phyloP scores from a whole-genome alignment of 2,797 vertebrate species.

The Gymnodraco acuticeps region DNA sequence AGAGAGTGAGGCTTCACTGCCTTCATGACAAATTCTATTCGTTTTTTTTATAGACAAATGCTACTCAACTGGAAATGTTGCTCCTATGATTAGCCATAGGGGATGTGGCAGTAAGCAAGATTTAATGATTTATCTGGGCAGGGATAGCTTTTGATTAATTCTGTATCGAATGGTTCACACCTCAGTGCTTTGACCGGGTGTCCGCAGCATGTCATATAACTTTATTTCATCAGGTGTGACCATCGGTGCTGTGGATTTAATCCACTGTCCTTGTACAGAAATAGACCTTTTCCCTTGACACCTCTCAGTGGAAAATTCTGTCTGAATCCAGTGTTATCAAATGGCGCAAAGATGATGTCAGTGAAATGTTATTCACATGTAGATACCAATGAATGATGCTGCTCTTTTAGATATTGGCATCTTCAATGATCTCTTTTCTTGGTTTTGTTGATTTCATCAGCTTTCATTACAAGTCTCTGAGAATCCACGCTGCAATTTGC shows the following conservation, averaged over 20 bases:
- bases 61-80: slow-evolving; percentile 72
- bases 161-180: slow-evolving; percentile 76
- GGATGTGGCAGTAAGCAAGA: slow-evolving; percentile 68
- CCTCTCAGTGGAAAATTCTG: slow-evolving; percentile 16
- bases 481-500: background rate
- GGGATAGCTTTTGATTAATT: slow-evolving; percentile 82
- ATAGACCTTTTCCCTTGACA: slow-evolving; percentile 42
- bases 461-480: background rate
- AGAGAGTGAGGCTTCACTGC: slow-evolving; percentile 68
- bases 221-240: slow-evolving; percentile 79
- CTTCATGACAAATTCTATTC: slow-evolving; percentile 75
- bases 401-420: background rate
- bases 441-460: slow-evolving; percentile 1
- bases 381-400: background rate
- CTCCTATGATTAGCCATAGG: slow-evolving; percentile 72
- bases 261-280: slow-evolving; percentile 59
- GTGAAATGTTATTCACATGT: background rate
- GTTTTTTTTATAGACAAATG: slow-evolving; percentile 78
- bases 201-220: slow-evolving; percentile 70
- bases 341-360: background rate
- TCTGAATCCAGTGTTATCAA: background rate
- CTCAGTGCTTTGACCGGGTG: slow-evolving; percentile 66
- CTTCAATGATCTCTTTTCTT: background rate
- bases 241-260: slow-evolving; percentile 60
- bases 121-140: slow-evolving; percentile 79